Evolutionary conservation across 2,888 invertebrate species (phyloP).

Genomic region (Agrochola circellaris): DNA sequence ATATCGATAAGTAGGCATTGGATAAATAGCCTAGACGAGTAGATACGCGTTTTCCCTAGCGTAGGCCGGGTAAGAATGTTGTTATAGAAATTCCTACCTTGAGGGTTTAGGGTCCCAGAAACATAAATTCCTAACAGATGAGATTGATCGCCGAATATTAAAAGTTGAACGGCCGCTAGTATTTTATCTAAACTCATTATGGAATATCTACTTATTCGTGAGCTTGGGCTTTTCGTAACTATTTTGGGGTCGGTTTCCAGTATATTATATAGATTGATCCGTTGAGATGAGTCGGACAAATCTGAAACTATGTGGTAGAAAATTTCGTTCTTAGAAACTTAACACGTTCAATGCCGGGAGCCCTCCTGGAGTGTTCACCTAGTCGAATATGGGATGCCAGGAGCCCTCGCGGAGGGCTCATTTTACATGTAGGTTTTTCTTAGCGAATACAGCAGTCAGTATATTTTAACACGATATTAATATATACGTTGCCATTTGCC

Average conservation of each 20-base stretch:
- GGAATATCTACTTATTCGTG: background rate
- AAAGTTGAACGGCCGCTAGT: slow-evolving; percentile 31
- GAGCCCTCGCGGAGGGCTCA: too few relatives aligned
- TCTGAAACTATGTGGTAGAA: background rate
- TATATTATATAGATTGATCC: background rate
- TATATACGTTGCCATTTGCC: too few relatives aligned
- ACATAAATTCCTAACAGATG: slow-evolving; percentile 43
- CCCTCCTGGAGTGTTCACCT: too few relatives aligned
- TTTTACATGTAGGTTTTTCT: too few relatives aligned
- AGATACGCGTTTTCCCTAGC: slow-evolving; percentile 41
- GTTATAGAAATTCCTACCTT: slow-evolving; percentile 56
- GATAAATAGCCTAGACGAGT: slow-evolving; percentile 35
- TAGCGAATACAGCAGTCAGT: too few relatives aligned
- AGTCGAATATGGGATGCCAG: too few relatives aligned
- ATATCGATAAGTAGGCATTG: slow-evolving; percentile 37
- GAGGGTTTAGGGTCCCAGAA: slow-evolving; percentile 27
- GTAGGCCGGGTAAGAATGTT: slow-evolving; percentile 54
- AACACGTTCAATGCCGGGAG: too few relatives aligned
- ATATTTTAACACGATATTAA: too few relatives aligned
- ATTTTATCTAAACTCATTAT: slow-evolving; percentile 25
- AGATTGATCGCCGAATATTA: slow-evolving; percentile 44
- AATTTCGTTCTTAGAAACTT: background rate
- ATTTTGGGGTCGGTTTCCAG: slow-evolving; percentile 11
- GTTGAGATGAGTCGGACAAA: background rate
- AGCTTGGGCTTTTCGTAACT: slow-evolving; percentile 7